Conservation (phyloP, 2,888 invertebrate genomes). For the Philereme vetulata region DNA sequence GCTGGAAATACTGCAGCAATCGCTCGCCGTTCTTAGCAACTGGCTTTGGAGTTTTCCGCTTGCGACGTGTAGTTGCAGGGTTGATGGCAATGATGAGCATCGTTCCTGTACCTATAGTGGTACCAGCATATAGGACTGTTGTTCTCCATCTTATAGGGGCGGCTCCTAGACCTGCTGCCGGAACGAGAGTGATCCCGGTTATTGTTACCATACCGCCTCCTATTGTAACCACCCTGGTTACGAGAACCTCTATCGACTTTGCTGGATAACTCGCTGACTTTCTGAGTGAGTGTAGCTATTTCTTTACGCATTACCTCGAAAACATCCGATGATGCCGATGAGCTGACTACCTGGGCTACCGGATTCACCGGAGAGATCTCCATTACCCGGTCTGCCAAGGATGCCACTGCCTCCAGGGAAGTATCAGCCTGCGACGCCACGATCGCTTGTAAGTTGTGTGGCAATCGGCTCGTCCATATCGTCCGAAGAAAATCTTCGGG, state of each 20-base stretch:
- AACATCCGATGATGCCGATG: background rate
- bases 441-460: conserved; percentile 23
- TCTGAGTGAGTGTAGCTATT: background rate
- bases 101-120: conserved; percentile 9
- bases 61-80: conserved; percentile 16
- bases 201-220: conserved; percentile 1
- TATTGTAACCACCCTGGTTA: background rate
- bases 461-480: conserved; percentile 33
- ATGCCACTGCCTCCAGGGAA: conserved; percentile 11
- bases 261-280: too few species aligned
- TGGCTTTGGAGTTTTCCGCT: conserved; percentile 32
- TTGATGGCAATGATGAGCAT: conserved; percentile 18
- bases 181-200: conserved; percentile 5
- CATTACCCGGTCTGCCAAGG: conserved; percentile 17
- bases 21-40: conserved; percentile 32
- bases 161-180: conserved; percentile 3
- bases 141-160: conserved; percentile 2
- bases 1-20: conserved; percentile 27
- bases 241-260: too few species aligned
- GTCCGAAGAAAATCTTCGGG: conserved; percentile 28
- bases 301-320: background rate
- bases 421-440: conserved; percentile 26
- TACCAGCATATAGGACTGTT: conserved; percentile 21
- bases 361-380: conserved; percentile 8
- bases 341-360: background rate